phyloP scores from a whole-genome alignment of 1,140 invertebrate species.

The Diorhabda sublineata region DNA sequence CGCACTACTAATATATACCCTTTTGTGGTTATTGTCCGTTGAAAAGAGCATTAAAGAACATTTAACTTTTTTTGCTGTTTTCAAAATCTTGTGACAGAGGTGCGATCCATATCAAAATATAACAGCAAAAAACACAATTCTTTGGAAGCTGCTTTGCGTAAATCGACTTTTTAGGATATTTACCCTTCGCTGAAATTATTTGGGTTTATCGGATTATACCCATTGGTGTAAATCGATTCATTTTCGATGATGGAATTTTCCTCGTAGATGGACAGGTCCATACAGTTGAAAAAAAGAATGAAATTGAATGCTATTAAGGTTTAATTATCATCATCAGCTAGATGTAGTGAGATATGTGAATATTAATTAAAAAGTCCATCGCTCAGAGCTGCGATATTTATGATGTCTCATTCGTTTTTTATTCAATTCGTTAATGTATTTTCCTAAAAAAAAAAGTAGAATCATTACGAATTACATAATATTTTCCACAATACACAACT shows the following conservation, averaged over 20 bases:
- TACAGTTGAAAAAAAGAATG: too few species aligned
- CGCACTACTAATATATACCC: neutral
- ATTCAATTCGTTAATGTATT: too few species aligned
- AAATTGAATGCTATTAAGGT: too few species aligned
- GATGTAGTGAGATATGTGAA: too few species aligned
- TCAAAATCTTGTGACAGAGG: constrained; percentile 2
- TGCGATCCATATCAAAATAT: neutral
- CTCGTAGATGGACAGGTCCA: neutral
- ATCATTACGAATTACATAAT: too few species aligned
- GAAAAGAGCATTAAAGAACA: neutral
- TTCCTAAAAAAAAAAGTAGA: too few species aligned
- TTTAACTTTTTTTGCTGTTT: neutral
- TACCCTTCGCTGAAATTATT: neutral
- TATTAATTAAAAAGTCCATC: too few species aligned
- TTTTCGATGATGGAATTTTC: neutral
- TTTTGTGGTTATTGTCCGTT: neutral
- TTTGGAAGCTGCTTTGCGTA: neutral
- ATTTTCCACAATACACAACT: too few species aligned
- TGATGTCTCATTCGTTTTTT: too few species aligned
- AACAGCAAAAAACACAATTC: neutral
- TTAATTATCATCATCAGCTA: too few species aligned
- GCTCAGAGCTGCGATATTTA: too few species aligned
- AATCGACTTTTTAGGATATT: neutral
- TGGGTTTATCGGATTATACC: neutral
- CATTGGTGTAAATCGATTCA: neutral